Percentiles rank a stretch among this genome's conserved stretches.
phyloP scores from a whole-genome alignment of 1,140 invertebrate species.

The Zaprionus nigranus region DNA sequence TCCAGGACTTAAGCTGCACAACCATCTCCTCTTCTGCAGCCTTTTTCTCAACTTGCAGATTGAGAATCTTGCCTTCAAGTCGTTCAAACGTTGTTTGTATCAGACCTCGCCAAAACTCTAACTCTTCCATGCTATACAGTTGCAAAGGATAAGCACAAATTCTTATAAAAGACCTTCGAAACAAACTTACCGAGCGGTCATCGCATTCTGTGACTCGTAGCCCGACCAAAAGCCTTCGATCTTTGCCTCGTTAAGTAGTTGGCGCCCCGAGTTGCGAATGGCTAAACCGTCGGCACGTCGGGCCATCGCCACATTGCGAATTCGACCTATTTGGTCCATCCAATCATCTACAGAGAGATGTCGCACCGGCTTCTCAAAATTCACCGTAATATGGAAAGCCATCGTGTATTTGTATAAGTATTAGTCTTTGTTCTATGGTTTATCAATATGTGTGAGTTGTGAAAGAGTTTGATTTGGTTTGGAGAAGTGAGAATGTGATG shows the following conservation, averaged over 20 bases:
- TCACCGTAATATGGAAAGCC: slow-evolving; percentile 86
- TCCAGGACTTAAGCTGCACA: slow-evolving; percentile 89
- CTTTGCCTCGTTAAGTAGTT: slow-evolving; percentile 91
- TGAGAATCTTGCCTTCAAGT: slow-evolving; percentile 89
- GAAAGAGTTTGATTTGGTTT: background rate
- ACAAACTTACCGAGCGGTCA: slow-evolving; percentile 85
- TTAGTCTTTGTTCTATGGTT: background rate
- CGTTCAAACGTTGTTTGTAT: slow-evolving; percentile 88
- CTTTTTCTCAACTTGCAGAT: slow-evolving; percentile 90
- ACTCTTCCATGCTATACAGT: slow-evolving; percentile 86
- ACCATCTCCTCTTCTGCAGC: slow-evolving; percentile 92
- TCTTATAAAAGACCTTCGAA: no score
- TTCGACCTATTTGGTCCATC: slow-evolving; percentile 88
- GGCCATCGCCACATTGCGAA: slow-evolving; percentile 88
- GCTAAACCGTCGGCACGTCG: slow-evolving; percentile 87
- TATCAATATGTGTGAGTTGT: background rate
- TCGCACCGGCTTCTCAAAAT: slow-evolving; percentile 88
- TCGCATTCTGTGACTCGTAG: slow-evolving; percentile 90
- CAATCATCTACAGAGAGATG: slow-evolving; percentile 90
- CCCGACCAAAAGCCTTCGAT: slow-evolving; percentile 93
- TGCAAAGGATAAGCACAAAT: background rate
- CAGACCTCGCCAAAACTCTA: slow-evolving; percentile 90
- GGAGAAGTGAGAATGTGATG: no score
- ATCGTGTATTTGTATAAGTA: slow-evolving; percentile 24
- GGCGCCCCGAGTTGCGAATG: slow-evolving; percentile 89